phyloP scores from a whole-genome alignment of 2,888 invertebrate species.

The Ligdia adustata region DNA sequence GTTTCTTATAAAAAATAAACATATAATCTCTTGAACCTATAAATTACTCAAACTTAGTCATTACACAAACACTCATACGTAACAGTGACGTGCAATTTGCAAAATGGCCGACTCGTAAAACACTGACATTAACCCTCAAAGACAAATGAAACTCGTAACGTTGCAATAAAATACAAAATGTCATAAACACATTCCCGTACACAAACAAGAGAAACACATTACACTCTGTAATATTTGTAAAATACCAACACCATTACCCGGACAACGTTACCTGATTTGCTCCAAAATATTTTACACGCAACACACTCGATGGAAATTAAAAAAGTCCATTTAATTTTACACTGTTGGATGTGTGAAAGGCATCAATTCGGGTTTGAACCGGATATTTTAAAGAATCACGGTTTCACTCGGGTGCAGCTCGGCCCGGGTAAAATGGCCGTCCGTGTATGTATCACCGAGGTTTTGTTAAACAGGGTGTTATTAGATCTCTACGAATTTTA shows the following conservation, averaged over 20 bases:
- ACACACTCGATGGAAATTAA: conserved; percentile 50
- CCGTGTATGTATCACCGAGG: conserved; percentile 20
- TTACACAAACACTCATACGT: too few species aligned
- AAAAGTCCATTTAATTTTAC: conserved; percentile 51
- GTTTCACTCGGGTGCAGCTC: conserved; percentile 31
- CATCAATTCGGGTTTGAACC: conserved; percentile 46
- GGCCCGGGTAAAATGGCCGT: conserved; percentile 39
- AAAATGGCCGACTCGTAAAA: background rate
- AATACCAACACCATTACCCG: too few species aligned
- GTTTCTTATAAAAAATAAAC: too few species aligned
- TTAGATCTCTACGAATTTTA: too few species aligned
- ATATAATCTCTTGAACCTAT: too few species aligned
- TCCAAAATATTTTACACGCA: too few species aligned
- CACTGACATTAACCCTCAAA: conserved; percentile 6
- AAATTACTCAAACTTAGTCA: too few species aligned
- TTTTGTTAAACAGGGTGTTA: too few species aligned
- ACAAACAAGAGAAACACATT: conserved; percentile 28
- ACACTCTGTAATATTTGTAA: too few species aligned
- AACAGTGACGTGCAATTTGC: too few species aligned
- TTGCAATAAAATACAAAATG: conserved; percentile 16
- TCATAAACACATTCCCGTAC: too few species aligned
- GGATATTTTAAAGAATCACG: conserved; percentile 33
- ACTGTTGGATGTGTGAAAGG: conserved; percentile 50
- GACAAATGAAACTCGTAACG: conserved; percentile 5
- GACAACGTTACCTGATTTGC: too few species aligned